phyloP scores from a whole-genome alignment of 2,797 vertebrate genomes.

The Epinephelus malabaricus region DNA sequence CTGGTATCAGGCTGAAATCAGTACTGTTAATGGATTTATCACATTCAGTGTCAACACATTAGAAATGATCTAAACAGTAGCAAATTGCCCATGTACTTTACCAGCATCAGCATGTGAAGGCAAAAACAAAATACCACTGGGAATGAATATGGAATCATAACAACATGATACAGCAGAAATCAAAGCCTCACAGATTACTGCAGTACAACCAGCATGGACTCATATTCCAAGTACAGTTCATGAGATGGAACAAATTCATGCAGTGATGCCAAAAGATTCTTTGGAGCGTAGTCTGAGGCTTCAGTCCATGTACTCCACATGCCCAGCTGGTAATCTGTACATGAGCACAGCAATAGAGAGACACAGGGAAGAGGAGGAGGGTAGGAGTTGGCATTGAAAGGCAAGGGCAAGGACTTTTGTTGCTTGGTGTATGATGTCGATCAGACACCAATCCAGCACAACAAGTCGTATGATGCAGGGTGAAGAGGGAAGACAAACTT shows the following conservation, averaged over 20 bases:
- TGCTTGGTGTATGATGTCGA: conserved; percentile 19
- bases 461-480: conserved; percentile 19
- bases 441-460: conserved; percentile 27
- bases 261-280: conserved; percentile 8
- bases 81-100: not conserved
- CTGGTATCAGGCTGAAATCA: not conserved
- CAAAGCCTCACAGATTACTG: conserved; percentile 13
- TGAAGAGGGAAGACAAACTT: conserved; percentile 8
- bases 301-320: conserved; percentile 27
- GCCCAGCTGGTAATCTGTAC: conserved; percentile 36
- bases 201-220: not conserved
- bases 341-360: conserved; percentile 19
- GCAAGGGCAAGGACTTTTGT: conserved; percentile 6
- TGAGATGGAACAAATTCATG: conserved; percentile 35
- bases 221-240: conserved; percentile 18
- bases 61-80: not conserved
- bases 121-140: not conserved
- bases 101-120: not conserved
- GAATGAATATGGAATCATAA: conserved; percentile 1
- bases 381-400: conserved; percentile 1
- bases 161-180: conserved; percentile 7
- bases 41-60: conserved; percentile 11
- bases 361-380: not conserved
- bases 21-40: not conserved
- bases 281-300: conserved; percentile 15